These are phyloP conservation scores for Trypoxylus dichotomus DNA, from an alignment of 1,140 invertebrate genomes.

Conservation along the genomic window DNA sequence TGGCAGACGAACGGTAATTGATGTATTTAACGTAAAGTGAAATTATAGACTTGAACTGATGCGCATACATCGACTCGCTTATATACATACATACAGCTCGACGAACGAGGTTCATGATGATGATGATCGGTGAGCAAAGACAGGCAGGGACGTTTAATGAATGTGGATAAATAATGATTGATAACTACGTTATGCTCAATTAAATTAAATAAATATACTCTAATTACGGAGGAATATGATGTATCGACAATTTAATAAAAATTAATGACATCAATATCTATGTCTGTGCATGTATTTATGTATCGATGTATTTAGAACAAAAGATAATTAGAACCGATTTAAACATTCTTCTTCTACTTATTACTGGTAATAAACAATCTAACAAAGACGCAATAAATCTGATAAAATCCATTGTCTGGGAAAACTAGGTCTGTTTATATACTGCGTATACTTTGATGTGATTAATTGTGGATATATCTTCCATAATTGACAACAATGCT, in stretches of 20 bases:
- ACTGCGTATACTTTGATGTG: too few species aligned
- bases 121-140: not conserved
- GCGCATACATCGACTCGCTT: not conserved
- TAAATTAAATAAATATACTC: slow-evolving; percentile 10
- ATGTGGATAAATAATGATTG: slow-evolving; percentile 23
- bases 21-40: slow-evolving; percentile 23
- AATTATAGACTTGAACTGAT: slow-evolving; percentile 14
- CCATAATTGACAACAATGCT: too few species aligned
- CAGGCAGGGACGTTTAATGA: not conserved
- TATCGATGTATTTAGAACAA: not conserved
- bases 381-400: too few species aligned
- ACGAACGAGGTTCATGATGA: not conserved
- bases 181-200: slow-evolving; percentile 8
- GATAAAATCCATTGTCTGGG: too few species aligned
- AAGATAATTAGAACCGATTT: too few species aligned
- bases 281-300: not conserved
- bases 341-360: too few species aligned
- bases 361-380: too few species aligned
- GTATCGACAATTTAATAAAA: slow-evolving; percentile 15
- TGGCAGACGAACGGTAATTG: slow-evolving; percentile 19
- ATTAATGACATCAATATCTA: slow-evolving; percentile 2
- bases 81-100: not conserved
- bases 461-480: too few species aligned
- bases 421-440: too few species aligned
- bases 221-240: slow-evolving; percentile 12